phyloP scores from a whole-genome alignment of 2,888 invertebrate species.

The Exocentrus adspersus region DNA sequence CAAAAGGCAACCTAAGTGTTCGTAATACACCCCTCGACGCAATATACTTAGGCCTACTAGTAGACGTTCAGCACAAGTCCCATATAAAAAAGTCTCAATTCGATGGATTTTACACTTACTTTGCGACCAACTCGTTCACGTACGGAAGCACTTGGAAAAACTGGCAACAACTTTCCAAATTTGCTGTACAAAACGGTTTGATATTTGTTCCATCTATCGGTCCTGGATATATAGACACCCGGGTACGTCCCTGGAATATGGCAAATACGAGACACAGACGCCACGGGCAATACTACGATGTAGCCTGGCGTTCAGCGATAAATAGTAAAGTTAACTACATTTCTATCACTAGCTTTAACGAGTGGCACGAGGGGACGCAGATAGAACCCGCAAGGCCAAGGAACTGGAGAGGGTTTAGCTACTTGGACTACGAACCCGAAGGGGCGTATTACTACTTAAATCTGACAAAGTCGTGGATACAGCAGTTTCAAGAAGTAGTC shows the following conservation, averaged over 20 bases:
- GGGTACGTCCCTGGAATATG: constrained; percentile 70
- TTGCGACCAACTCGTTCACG: constrained; percentile 70
- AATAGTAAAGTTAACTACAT: constrained; percentile 68
- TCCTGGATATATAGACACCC: constrained; percentile 76
- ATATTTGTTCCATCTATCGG: constrained; percentile 76
- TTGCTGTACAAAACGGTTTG: constrained; percentile 68
- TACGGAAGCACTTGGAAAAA: constrained; percentile 71
- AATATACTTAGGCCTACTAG: constrained; percentile 68
- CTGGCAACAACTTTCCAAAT: constrained; percentile 64
- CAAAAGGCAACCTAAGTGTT: constrained; percentile 62
- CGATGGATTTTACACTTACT: constrained; percentile 73
- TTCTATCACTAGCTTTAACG: constrained; percentile 77
- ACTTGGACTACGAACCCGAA: constrained; percentile 71
- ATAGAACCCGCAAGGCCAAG: constrained; percentile 73
- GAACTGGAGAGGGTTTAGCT: constrained; percentile 60
- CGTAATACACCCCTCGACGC: constrained; percentile 67
- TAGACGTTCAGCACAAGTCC: constrained; percentile 66
- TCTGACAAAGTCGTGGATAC: constrained; percentile 71
- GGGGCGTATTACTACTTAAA: constrained; percentile 71
- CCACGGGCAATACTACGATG: constrained; percentile 72
- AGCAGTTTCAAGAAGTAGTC: constrained; percentile 60
- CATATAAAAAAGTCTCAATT: constrained; percentile 66
- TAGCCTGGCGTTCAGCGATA: constrained; percentile 71
- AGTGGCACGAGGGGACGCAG: constrained; percentile 81
- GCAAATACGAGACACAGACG: constrained; percentile 66